Evolutionary conservation across 1,140 invertebrate genomes (phyloP).

Genomic region (Leptopilina boulardi): DNA sequence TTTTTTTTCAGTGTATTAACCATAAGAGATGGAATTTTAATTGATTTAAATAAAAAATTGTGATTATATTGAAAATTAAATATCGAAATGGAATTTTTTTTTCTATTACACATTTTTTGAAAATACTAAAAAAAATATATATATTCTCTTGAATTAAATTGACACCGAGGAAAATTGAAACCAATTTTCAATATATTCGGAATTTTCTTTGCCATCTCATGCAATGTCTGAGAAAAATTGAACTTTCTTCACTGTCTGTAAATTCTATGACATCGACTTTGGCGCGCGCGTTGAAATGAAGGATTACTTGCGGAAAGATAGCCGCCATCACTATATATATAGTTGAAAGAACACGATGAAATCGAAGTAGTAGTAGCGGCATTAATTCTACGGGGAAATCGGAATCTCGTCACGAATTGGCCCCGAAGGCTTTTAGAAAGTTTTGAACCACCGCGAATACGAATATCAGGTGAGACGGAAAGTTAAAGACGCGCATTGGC

Average conservation of each 20-base stretch:
- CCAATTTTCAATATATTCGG: not conserved
- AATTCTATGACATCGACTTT: slow-evolving; percentile 3
- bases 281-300: not conserved
- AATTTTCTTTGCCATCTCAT: not conserved
- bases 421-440: slow-evolving; percentile 25
- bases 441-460: slow-evolving; percentile 2
- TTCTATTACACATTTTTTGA: not conserved
- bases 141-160: not conserved
- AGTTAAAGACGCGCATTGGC: not conserved
- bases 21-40: too few relatives aligned
- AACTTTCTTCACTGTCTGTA: not conserved
- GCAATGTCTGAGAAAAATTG: slow-evolving; percentile 10
- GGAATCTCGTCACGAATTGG: slow-evolving; percentile 33
- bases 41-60: too few relatives aligned
- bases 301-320: slow-evolving; percentile 23
- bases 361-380: slow-evolving; percentile 31
- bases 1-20: too few relatives aligned
- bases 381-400: slow-evolving; percentile 30
- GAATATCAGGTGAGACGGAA: slow-evolving; percentile 2
- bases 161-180: not conserved
- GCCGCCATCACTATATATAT: too few relatives aligned
- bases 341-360: slow-evolving; percentile 1
- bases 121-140: too few relatives aligned
- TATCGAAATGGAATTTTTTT: not conserved
- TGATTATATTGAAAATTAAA: too few relatives aligned